Percentiles rank a stretch among this genome's conserved stretches.
Conservation (phyloP, 37 sponge, comb jelly and placozoan species). For the Ianthella basta region DNA sequence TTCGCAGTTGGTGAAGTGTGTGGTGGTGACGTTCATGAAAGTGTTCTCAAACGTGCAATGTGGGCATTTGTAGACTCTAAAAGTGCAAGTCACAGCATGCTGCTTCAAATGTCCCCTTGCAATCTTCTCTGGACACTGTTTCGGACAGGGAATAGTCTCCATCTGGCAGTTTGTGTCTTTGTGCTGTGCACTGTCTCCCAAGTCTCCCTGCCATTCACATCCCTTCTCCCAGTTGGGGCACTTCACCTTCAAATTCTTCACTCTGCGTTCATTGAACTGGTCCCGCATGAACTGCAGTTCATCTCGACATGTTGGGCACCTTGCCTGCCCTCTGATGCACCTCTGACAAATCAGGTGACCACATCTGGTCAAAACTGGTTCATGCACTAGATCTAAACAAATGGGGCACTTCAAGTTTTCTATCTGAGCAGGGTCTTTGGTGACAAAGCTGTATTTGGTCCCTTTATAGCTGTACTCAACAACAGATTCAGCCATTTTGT, state of each 20-base stretch:
- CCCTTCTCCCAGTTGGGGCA: background rate
- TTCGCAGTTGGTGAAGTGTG: background rate
- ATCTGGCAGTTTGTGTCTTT: background rate
- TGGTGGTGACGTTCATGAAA: background rate
- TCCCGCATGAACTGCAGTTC: background rate
- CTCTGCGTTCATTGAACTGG: no score
- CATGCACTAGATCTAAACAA: background rate
- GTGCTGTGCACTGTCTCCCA: constrained; percentile 20
- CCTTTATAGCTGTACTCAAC: background rate
- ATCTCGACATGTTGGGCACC: background rate
- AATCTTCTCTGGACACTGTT: background rate
- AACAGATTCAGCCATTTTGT: constrained; percentile 19
- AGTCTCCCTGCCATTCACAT: constrained; percentile 15
- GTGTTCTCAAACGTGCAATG: background rate
- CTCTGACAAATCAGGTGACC: background rate
- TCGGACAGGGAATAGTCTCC: background rate
- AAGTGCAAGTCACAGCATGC: background rate
- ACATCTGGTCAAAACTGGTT: constrained; percentile 24
- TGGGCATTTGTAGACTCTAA: background rate
- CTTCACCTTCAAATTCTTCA: constrained; percentile 4
- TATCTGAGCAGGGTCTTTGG: background rate
- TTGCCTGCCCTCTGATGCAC: background rate
- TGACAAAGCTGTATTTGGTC: background rate
- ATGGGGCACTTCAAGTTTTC: constrained; percentile 10
- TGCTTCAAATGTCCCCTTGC: background rate